These are phyloP conservation scores for Heteropelma amictum DNA, from an alignment of 2,888 invertebrate species.

Conservation along the genomic window DNA sequence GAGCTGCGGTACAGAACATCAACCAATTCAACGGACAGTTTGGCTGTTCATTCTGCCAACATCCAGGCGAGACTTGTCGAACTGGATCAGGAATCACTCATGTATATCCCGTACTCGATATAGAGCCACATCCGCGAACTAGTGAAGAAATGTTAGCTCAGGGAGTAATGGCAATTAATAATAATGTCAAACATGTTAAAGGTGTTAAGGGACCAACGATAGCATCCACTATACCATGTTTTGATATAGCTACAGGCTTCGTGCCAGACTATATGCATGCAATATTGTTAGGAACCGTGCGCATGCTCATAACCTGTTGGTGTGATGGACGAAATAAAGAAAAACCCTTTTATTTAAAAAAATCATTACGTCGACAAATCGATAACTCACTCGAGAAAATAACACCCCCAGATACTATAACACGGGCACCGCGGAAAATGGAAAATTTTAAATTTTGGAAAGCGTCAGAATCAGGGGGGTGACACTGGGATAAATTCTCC, in stretches of 20 bases:
- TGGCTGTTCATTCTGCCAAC: constrained; percentile 47
- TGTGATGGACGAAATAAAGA: background rate
- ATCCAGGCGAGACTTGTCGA: constrained; percentile 32
- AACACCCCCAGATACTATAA: constrained; percentile 27
- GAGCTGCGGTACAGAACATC: constrained; percentile 39
- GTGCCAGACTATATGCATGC: constrained; percentile 39
- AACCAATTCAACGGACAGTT: constrained; percentile 36
- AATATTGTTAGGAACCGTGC: background rate
- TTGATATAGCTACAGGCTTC: constrained; percentile 12
- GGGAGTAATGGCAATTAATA: background rate
- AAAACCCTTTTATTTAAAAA: constrained; percentile 32
- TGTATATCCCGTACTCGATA: background rate
- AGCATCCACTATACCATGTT: constrained; percentile 4
- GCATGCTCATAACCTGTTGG: constrained; percentile 8
- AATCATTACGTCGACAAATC: constrained; percentile 4
- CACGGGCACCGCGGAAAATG: constrained; percentile 2
- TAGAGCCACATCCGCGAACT: constrained; percentile 2
- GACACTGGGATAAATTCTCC: too few relatives aligned
- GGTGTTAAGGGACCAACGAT: constrained; percentile 35
- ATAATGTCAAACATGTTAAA: background rate
- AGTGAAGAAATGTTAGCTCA: constrained; percentile 10
- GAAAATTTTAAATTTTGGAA: constrained; percentile 25
- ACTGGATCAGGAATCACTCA: constrained; percentile 5
- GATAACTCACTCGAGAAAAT: constrained; percentile 15
- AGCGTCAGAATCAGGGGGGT: too few relatives aligned